Conservation (phyloP, 2,113 vertebrate genomes). For the Leucopternis melanops region DNA sequence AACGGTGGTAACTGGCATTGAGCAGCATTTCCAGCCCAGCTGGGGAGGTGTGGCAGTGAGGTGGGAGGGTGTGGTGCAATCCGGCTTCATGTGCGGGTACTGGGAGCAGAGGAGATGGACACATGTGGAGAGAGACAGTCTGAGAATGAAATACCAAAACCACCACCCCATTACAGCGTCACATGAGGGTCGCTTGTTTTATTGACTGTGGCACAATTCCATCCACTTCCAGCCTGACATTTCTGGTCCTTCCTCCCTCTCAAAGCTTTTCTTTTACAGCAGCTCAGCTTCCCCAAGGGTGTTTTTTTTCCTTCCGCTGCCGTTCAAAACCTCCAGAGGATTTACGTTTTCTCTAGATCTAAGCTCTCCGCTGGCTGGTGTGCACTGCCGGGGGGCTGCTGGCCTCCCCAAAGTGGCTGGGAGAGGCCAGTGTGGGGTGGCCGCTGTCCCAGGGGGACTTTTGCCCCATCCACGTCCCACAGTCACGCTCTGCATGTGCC, state of each 20-base stretch:
- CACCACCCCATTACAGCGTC: neutral
- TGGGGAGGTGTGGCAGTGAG: neutral
- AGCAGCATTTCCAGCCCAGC: neutral
- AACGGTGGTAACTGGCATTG: accelerated
- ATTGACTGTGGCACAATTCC: neutral
- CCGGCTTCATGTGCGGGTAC: accelerated
- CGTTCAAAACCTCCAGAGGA: neutral
- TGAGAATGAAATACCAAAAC: neutral
- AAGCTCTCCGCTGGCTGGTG: neutral
- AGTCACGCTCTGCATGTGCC: accelerated
- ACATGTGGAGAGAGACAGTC: accelerated
- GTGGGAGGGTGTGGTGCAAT: accelerated
- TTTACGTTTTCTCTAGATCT: neutral
- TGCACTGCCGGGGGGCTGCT: neutral
- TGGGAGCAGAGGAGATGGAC: neutral
- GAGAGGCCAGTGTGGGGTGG: neutral
- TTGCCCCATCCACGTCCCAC: neutral
- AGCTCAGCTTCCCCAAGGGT: neutral
- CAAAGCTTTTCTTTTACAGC: neutral
- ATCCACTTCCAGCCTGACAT: neutral
- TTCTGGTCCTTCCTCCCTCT: neutral
- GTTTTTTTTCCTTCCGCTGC: neutral
- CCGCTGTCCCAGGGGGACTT: neutral
- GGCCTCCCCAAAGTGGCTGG: neutral
- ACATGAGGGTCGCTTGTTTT: neutral